Evolutionary conservation across 2,888 invertebrate species (phyloP), one percentile per base, ranked within the genome.

Genomic region (Limulus polyphemus): DNA sequence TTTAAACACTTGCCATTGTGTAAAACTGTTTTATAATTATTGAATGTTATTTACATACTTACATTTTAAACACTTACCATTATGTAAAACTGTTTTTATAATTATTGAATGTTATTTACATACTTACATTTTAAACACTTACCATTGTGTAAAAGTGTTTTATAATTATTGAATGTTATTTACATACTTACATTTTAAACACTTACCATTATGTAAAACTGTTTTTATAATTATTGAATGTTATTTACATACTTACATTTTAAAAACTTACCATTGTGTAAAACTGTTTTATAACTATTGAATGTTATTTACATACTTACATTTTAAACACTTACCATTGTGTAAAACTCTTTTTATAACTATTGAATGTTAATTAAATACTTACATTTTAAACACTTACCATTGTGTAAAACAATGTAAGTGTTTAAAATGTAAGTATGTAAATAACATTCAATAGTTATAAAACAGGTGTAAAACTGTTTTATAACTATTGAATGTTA

Each of bases 141-240:
- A 69, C 66, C 64, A 66, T 65, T 10, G 63, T 49, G 49, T 63
- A 59, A 51, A 66, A 66, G 14, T 68, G 66, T 32, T 0, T 32
- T 32, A 32, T 32, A 32, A 32, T 32, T 32, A 32, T 0, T 32
- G 3, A 32, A 32, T 7, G 1, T 1, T 32, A 3, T 32, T 32
- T 1, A 32, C 32, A 7, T 7, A 7, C n/a, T 32, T 32, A 32
- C 32, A 32, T 32, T 32, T n/a, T 2, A 32, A 32, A 55, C 32
- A 56, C 56, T 61, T 65, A 69, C 66, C 64, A 66, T 65, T 10
- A 62, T 49, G 49, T 63, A 59, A 51, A 66, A 66, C 17, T 68
- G 66, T 32, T 32, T 0, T 32, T 32, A 32, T 32, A 32, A 32
- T 32, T 32, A 32, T 0, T 32, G 3, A 32, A 32, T 7, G 1